These are phyloP conservation scores for Acipenser transmontanus DNA, from an alignment of 2,797 vertebrate genomes.

Conservation along the genomic window DNA sequence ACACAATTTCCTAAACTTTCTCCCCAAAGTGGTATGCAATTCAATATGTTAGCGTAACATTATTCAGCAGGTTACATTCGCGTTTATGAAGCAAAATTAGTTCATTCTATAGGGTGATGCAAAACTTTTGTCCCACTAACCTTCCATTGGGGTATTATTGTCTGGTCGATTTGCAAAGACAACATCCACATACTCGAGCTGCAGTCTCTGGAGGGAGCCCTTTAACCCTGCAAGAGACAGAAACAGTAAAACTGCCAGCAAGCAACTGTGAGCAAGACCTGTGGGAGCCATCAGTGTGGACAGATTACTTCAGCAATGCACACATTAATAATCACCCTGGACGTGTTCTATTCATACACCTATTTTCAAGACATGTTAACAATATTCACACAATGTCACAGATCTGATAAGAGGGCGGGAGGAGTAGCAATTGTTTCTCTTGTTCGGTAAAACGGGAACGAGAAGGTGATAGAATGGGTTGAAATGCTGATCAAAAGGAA, in stretches of 20 bases:
- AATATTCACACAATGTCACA: too few relatives aligned
- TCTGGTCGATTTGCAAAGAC: slow-evolving; percentile 94
- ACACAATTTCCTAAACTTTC: too few relatives aligned
- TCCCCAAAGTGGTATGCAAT: too few relatives aligned
- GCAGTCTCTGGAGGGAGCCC: slow-evolving; percentile 88
- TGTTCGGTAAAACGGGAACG: too few relatives aligned
- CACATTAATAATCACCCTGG: neutral
- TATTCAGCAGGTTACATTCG: too few relatives aligned
- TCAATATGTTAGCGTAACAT: too few relatives aligned
- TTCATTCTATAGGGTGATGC: too few relatives aligned
- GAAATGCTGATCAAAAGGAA: neutral
- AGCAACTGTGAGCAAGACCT: neutral
- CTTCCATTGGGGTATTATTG: slow-evolving; percentile 95
- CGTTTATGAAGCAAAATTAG: too few relatives aligned
- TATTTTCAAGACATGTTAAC: too few relatives aligned
- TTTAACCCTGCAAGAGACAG: slow-evolving; percentile 69
- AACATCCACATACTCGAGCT: slow-evolving; percentile 92
- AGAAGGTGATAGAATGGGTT: too few relatives aligned
- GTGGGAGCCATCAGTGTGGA: neutral
- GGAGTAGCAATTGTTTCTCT: neutral
- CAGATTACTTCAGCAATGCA: neutral
- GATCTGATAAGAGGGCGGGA: too few relatives aligned
- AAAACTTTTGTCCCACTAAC: slow-evolving; percentile 52
- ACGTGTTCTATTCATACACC: too few relatives aligned
- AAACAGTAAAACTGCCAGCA: neutral